Evolutionary conservation across 2,888 invertebrate species (phyloP).

Genomic region (Luffia ferchaultella): DNA sequence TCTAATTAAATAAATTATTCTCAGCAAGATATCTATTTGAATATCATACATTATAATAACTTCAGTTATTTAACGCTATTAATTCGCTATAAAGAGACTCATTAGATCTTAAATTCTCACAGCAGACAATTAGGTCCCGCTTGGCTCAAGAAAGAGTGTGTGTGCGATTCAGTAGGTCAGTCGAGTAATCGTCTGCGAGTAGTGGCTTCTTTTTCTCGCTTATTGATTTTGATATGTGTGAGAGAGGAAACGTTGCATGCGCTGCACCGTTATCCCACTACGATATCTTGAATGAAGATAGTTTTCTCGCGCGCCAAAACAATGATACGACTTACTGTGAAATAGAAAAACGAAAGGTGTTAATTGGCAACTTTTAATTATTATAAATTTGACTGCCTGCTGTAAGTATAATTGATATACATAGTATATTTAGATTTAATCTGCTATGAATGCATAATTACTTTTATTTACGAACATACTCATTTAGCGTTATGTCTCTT

Average conservation of each 20-base stretch:
- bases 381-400: neutral
- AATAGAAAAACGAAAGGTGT: neutral
- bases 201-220: constrained; percentile 38
- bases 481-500: too few relatives aligned
- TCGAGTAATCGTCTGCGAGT: constrained; percentile 59
- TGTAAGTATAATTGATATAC: too few relatives aligned
- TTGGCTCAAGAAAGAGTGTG: constrained; percentile 68
- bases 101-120: constrained; percentile 51
- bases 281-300: constrained; percentile 66
- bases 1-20: too few relatives aligned
- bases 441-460: too few relatives aligned
- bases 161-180: constrained; percentile 63
- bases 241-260: constrained; percentile 31
- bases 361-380: neutral
- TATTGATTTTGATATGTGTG: constrained; percentile 8
- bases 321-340: constrained; percentile 27
- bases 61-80: constrained; percentile 43
- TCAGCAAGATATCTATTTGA: too few relatives aligned
- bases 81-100: constrained; percentile 26
- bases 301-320: constrained; percentile 64
- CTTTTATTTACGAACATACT: too few relatives aligned
- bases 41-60: too few relatives aligned
- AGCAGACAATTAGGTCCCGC: constrained; percentile 62
- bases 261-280: constrained; percentile 61
- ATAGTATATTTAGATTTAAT: too few relatives aligned